phyloP scores from a whole-genome alignment of 2,888 invertebrate genomes.

The Phengaris alcon region DNA sequence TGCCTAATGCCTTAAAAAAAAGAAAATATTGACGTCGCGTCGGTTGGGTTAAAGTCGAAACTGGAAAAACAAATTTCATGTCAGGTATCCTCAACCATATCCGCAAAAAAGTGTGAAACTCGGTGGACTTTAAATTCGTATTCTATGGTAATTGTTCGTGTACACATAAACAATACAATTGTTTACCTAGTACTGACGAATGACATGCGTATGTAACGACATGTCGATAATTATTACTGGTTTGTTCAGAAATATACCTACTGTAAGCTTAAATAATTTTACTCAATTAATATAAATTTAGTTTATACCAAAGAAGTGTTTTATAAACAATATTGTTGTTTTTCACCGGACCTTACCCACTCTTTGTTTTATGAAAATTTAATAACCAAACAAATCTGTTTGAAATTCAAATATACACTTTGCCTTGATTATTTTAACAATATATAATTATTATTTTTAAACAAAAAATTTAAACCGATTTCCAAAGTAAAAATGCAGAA shows the following conservation, averaged over 20 bases:
- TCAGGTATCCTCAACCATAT: background rate
- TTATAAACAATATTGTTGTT: background rate
- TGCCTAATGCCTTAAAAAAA: too few species aligned
- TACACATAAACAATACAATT: background rate
- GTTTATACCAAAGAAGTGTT: background rate
- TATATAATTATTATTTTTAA: too few species aligned
- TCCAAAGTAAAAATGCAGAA: too few species aligned
- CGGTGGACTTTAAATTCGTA: background rate
- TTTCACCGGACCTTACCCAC: background rate
- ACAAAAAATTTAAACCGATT: too few species aligned
- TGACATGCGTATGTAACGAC: slow-evolving; percentile 9
- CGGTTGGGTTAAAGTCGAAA: too few species aligned
- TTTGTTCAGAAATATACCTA: background rate
- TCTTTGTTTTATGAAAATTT: background rate
- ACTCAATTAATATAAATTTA: background rate
- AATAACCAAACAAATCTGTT: background rate
- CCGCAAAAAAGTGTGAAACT: background rate
- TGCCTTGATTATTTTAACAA: background rate
- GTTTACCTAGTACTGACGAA: slow-evolving; percentile 1
- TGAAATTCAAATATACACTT: background rate
- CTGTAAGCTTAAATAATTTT: background rate
- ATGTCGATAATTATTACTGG: background rate
- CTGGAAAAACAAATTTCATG: background rate
- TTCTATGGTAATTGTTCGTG: background rate
- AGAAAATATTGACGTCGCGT: too few species aligned